Conservation (phyloP, 2,113 vertebrate species). For the Leptodactylus fuscus region DNA sequence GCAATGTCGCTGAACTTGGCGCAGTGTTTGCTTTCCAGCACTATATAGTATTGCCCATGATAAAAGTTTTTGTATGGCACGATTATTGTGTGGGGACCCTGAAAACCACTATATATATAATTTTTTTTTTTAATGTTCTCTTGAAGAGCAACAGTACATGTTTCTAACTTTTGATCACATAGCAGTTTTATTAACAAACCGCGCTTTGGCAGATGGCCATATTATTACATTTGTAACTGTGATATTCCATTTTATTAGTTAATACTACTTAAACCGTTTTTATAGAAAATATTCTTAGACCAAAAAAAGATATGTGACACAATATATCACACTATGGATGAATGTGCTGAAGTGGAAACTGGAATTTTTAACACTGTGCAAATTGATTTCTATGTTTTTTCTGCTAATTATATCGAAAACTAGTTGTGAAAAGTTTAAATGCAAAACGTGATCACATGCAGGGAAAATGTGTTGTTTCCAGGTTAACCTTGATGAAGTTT, state of each 20-base stretch:
- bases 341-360: conserved; percentile 26
- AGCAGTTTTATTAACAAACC: too few relatives aligned
- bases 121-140: too few relatives aligned
- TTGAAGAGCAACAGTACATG: too few relatives aligned
- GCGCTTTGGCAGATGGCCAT: not conserved
- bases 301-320: not conserved
- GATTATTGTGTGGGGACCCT: too few relatives aligned
- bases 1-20: too few relatives aligned
- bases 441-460: not conserved
- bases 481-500: not conserved
- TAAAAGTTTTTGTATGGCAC: too few relatives aligned
- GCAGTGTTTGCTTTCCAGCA: too few relatives aligned
- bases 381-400: conserved; percentile 36
- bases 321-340: not conserved
- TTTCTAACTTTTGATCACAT: too few relatives aligned
- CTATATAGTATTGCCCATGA: too few relatives aligned
- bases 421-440: conserved; percentile 16
- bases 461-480: not conserved
- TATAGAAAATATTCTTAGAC: not conserved
- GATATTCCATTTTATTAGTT: not conserved
- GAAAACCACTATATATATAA: too few relatives aligned
- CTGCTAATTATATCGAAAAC: conserved; percentile 15
- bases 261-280: not conserved
- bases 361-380: conserved; percentile 3
- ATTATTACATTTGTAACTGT: not conserved